Evolutionary conservation across 1,140 invertebrate genomes (phyloP), one percentile per base, ranked within the genome.

Genomic region (Bombus confusus): DNA sequence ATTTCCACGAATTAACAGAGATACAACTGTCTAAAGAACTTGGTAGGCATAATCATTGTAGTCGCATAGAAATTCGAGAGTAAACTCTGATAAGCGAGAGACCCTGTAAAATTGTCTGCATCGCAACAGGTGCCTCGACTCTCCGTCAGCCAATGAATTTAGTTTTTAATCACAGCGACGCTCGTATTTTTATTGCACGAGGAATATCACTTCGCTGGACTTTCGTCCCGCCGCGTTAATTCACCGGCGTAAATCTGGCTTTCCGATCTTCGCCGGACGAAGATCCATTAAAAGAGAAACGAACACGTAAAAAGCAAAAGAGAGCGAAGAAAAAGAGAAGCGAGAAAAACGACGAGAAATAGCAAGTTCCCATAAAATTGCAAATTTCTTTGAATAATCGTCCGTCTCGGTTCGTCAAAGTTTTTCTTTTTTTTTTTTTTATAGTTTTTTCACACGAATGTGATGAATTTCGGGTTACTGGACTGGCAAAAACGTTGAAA

Each of bases 81-180:
- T 66, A 34, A 66, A 31, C n/a, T 18, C n/a, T 31, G 4, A 68
- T 34, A 68, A 25, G 2, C 34, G 31, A 37, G 66, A 34, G 4
- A 68, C 31, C 34, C 8, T 15, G 2, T 43, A 22, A n/a, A 41
- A 72, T 62, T 25, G 57, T 41, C 66, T 25, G 3, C 9, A 10
- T 31, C 10, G 79, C 79, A 81, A 81, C 79, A 81, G 79, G 79
- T 81, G 79, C 18, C 47, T 37, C 57, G 25, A 28, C 59, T 62
- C 59, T 62, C 15, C 15, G 22, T 34, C 43, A n/a, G 3, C 13
- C 34, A 12, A 13, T 34, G n/a, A 41, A 59, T 47, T 75, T 83
- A 47, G 22, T 47, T 75, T 52, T 83, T 83, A 83, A 83, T 83
- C 68, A 73, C n/a, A 22, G 31, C 13, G 9, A 37, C 28, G 6